Base-by-base conservation (phyloP, 2,797 vertebrate species). In the Graptemys geographica region DNA sequence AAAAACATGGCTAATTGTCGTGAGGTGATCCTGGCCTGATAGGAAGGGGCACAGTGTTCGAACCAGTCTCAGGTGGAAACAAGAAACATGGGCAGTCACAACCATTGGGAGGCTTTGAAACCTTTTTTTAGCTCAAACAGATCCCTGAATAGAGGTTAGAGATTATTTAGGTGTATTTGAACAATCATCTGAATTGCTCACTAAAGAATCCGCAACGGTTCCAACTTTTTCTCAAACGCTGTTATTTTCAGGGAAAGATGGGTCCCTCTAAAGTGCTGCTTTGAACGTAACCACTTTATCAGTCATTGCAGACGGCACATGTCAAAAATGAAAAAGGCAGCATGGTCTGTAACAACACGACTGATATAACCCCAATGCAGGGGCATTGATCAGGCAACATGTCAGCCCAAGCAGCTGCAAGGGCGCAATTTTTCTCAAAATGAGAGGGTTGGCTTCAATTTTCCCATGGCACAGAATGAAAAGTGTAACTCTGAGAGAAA, bases 381-480 rank as follows among this genome's bases (percentile, higher is more conserved):
- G 89, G 86, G 92, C 76, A 47, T 92, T 96, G 94, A 92, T 94
- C 87, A 95, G 92, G 72, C 76, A 81, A 41, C 19, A 11, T 90
- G 83, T 84, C 95, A 95, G 78, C 79, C 82, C 83, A 91, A 86
- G 88, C 91, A 95, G 89, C 92, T 92, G 94, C 31, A 13, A 51
- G 83, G 79, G 56, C 56, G 87, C 82, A 55, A 91, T 96, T 91
- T 23, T 85, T 55, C 81, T 80, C 84, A 52, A 91, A 97, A 96
- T 94, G 91, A 92, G 87, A 93, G 90, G 82, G 79, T 76, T 94
- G 37, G 4, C 7, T 79, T 82, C 23, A 79, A 95, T 82, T 74
- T 89, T 83, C 79, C 84, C 76, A 28, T 62, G 78, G 57, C 18
- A 84, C 8, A 21, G 37, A 86, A 83, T 31, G 1, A 11, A 31